A percentile compares a stretch with the other conserved stretches of the same genome.
Conservation (phyloP, 2,797 vertebrate genomes). For the Argentina silus region DNA sequence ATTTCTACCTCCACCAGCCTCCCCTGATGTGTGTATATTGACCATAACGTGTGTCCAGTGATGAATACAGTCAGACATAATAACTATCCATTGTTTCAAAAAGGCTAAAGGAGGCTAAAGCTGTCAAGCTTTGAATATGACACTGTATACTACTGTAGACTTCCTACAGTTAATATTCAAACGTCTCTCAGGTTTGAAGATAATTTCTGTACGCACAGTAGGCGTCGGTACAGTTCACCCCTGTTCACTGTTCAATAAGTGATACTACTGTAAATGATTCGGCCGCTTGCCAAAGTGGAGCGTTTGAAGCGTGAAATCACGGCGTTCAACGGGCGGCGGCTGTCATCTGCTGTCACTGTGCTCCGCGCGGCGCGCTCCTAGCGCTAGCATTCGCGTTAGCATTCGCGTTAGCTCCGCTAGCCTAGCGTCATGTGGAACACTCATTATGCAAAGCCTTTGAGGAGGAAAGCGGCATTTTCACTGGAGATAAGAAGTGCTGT, state of each 20-base stretch:
- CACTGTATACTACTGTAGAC: not conserved
- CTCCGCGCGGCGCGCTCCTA: constrained; percentile 39
- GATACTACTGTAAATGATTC: constrained; percentile 53
- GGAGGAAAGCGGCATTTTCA: constrained; percentile 2
- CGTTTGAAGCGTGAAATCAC: constrained; percentile 55
- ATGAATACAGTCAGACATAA: too few relatives aligned
- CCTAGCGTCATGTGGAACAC: constrained; percentile 46
- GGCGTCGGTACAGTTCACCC: constrained; percentile 39
- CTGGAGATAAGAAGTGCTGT: constrained; percentile 7
- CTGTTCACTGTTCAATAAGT: constrained; percentile 37
- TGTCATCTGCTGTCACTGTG: constrained; percentile 20
- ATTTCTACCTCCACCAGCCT: too few relatives aligned
- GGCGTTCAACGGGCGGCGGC: too few relatives aligned
- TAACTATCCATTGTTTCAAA: too few relatives aligned
- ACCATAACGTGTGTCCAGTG: too few relatives aligned
- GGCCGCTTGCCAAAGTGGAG: constrained; percentile 43
- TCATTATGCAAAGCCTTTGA: constrained; percentile 51
- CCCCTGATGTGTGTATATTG: too few relatives aligned
- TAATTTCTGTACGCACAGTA: not conserved
- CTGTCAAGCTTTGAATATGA: not conserved
- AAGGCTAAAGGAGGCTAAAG: too few relatives aligned
- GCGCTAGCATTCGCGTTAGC: constrained; percentile 39
- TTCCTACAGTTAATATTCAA: not conserved
- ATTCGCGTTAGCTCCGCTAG: constrained; percentile 33
- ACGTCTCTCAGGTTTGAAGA: not conserved